phyloP scores from a whole-genome alignment of 2,113 vertebrate genomes.

The Falco punctatus region DNA sequence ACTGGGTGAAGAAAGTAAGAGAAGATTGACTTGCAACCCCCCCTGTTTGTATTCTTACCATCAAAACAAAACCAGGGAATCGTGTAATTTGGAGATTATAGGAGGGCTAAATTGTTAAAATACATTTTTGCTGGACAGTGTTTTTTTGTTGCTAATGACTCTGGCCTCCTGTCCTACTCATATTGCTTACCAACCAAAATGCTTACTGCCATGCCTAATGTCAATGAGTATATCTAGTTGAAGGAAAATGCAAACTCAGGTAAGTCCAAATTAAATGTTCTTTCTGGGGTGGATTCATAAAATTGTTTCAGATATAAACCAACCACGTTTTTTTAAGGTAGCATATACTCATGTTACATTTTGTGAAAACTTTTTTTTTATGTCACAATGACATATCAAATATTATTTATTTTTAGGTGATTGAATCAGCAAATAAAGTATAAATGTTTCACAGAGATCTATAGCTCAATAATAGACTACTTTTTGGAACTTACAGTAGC shows the following conservation, averaged over 20 bases:
- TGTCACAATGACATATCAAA: not conserved
- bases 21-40: not conserved
- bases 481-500: not conserved
- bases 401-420: not conserved
- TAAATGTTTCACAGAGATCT: not conserved
- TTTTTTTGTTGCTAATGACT: not conserved
- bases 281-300: not conserved
- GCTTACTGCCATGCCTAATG: not conserved
- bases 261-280: not conserved
- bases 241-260: not conserved
- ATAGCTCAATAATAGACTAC: not conserved
- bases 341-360: not conserved
- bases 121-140: not conserved
- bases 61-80: not conserved
- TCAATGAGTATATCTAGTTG: not conserved
- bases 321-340: not conserved
- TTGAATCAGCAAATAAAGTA: not conserved
- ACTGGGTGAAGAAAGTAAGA: not conserved
- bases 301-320: not conserved
- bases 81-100: not conserved
- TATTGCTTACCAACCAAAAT: not conserved
- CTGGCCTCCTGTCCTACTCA: not conserved
- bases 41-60: not conserved
- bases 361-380: not conserved
- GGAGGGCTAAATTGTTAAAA: not conserved